Conservation (phyloP, 2,888 invertebrate species). For the Andrena bicolor region DNA sequence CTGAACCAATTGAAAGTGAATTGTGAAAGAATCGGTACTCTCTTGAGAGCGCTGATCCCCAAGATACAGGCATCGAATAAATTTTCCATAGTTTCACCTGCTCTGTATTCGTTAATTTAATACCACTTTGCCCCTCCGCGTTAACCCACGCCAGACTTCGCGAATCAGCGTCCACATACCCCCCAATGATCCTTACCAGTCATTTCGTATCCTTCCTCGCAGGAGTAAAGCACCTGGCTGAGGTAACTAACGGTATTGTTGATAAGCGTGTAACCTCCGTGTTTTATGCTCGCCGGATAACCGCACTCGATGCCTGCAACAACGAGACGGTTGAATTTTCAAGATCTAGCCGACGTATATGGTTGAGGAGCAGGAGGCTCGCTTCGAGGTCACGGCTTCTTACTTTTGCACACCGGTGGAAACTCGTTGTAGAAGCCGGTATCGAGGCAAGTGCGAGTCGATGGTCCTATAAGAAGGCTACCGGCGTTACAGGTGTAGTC, state of each 20-base stretch:
- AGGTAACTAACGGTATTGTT: constrained; percentile 95
- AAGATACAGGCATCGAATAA: too few relatives aligned
- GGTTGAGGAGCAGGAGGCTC: constrained; percentile 7
- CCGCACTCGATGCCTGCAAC: constrained; percentile 94
- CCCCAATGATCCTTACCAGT: constrained; percentile 84
- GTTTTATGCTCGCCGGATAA: constrained; percentile 93
- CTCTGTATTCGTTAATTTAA: too few relatives aligned
- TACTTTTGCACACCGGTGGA: constrained; percentile 96
- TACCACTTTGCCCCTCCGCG: too few relatives aligned
- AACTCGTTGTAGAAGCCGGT: constrained; percentile 98
- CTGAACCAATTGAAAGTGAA: not conserved
- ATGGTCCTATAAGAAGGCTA: constrained; percentile 94
- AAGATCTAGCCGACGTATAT: constrained; percentile 25
- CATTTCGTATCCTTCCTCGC: constrained; percentile 94
- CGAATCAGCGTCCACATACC: too few relatives aligned
- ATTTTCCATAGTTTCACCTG: too few relatives aligned
- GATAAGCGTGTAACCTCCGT: constrained; percentile 92
- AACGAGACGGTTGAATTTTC: constrained; percentile 36
- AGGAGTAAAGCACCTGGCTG: constrained; percentile 93
- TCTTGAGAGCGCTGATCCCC: too few relatives aligned
- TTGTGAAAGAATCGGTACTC: too few relatives aligned
- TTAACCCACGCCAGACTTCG: too few relatives aligned
- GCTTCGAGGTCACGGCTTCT: constrained; percentile 81
- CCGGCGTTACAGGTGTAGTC: constrained; percentile 95
- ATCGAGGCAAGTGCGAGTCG: constrained; percentile 93